These are phyloP conservation scores for Conus betulinus DNA, from an alignment of 1,140 invertebrate genomes.

Conservation along the genomic window DNA sequence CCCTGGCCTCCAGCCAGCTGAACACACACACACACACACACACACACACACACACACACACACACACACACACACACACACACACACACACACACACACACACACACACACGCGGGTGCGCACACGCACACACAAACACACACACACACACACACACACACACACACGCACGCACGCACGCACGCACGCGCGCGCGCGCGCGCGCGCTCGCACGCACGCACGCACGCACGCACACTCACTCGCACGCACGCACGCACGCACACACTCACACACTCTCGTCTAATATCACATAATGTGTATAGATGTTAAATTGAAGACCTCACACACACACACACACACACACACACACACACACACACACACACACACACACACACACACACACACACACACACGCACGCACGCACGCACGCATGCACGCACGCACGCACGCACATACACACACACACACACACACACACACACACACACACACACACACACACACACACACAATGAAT, in stretches of 20 bases:
- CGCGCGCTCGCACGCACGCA: constrained; percentile 2
- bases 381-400: neutral
- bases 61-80: too few species aligned
- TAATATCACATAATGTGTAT: too few species aligned
- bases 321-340: neutral
- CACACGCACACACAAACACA: constrained; percentile 6
- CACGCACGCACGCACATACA: constrained; percentile 6
- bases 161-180: neutral
- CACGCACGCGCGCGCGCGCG: too few species aligned
- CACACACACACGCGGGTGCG: neutral
- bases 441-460: constrained; percentile 5
- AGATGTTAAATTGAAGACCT: too few species aligned
- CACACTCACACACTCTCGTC: neutral
- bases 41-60: too few species aligned
- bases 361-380: too few species aligned
- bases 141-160: neutral
- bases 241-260: neutral
- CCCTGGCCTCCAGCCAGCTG: too few species aligned
- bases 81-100: too few species aligned
- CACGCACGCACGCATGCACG: neutral
- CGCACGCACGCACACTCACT: neutral
- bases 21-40: too few species aligned
- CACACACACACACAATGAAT: neutral
- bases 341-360: too few species aligned
- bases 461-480: neutral